phyloP scores from a whole-genome alignment of 2,888 invertebrate genomes.

The Lutraria lutraria region DNA sequence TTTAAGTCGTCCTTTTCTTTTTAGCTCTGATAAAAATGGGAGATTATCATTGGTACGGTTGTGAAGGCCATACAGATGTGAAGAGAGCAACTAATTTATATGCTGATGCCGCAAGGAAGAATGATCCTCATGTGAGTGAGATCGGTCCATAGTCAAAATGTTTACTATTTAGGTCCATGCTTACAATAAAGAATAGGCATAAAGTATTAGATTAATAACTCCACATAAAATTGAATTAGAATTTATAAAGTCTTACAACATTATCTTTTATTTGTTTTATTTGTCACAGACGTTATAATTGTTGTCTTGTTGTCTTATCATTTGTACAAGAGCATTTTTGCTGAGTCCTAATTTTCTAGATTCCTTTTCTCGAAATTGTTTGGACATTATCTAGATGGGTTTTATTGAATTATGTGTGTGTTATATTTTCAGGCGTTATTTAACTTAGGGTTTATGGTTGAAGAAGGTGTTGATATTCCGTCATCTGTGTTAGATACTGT shows the following conservation, averaged over 20 bases:
- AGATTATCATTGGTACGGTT: conserved; percentile 85
- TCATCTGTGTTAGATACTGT: conserved; percentile 69
- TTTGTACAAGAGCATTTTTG: too few relatives aligned
- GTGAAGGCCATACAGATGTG: conserved; percentile 74
- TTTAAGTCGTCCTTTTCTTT: conserved; percentile 11
- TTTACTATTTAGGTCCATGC: too few relatives aligned
- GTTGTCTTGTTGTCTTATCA: too few relatives aligned
- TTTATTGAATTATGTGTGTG: neutral
- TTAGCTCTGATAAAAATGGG: conserved; percentile 86
- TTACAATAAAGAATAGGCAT: too few relatives aligned
- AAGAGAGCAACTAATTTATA: conserved; percentile 80
- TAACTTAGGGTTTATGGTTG: conserved; percentile 84
- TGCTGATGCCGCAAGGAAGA: conserved; percentile 79
- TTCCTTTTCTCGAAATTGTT: too few relatives aligned
- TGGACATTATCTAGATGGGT: too few relatives aligned
- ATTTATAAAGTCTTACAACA: too few relatives aligned
- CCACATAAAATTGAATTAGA: too few relatives aligned
- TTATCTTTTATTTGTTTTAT: too few relatives aligned
- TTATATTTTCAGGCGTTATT: conserved; percentile 81
- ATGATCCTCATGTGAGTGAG: conserved; percentile 83
- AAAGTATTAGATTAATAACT: too few relatives aligned
- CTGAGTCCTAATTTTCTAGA: too few relatives aligned
- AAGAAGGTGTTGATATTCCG: conserved; percentile 79
- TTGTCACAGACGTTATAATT: too few relatives aligned
- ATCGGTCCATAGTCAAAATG: neutral